Base-by-base conservation (phyloP, 1,140 invertebrate species). In the Scaptomyza graminum region DNA sequence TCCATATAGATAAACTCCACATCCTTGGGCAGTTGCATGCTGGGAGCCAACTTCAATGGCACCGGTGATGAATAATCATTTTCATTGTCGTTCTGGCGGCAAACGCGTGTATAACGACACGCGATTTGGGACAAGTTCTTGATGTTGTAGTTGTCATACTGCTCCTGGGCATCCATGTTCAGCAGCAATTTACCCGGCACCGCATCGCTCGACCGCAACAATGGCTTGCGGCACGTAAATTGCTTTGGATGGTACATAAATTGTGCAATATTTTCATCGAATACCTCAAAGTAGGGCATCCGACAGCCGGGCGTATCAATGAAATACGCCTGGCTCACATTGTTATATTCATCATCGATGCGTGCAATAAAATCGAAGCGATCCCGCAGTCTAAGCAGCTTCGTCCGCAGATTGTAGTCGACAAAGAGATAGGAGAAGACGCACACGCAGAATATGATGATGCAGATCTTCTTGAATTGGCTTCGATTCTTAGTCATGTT, bases 241-340 rank as follows among this genome's bases (percentile, higher is more conserved):
- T 79, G 74, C 92, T 92, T 79, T 90, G 94, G 44, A 73, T 79
- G 43, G 54, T 37, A 78, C 93, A 90, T 22, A 79, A 91, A 57
- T 90, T 90, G 46, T 77, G 90, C 92, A 16, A 95, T 92, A 12
- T 92, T 92, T 28, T 47, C 90, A 90, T 97, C 95, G 51, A 94
- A 94, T 0, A 96, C 94, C 73, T 95, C 94, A 55, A 97, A 93
- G 8, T 94, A 94, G 1, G 96, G 96, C 74, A 98, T 96, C 4
- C 94, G 94, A 89, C 97, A 98, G 16, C 96, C 95, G 7, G 93
- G 92, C 1, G 95, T 96, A 73, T 95, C 93, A n/a, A 97, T 94
- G 12, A 94, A 94, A 47, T 92, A 94, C 69, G 92, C 55, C 66
- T 90, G 81, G 1, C 46, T 91, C n/a, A 74, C 51, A 31, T 90